A percentile compares a stretch with the other conserved stretches of the same genome.
These are phyloP conservation scores for Sceloporus tristichus DNA, from an alignment of 2,113 vertebrate genomes.

Conservation along the genomic window DNA sequence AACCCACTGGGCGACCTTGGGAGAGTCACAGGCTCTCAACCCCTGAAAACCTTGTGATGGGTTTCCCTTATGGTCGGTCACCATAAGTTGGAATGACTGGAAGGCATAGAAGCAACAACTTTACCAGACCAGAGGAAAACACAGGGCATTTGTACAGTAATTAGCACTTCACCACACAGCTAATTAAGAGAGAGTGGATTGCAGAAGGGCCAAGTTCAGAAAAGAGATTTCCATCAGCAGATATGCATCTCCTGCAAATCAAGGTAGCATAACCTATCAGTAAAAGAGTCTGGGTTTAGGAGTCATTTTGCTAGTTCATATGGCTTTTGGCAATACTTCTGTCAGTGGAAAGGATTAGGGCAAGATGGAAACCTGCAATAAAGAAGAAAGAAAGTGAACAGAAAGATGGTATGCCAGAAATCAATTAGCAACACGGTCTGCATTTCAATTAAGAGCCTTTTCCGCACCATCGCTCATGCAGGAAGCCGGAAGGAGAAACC, in stretches of 20 bases:
- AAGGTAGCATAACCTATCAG: neutral
- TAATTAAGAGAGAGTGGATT: neutral
- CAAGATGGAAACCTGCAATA: neutral
- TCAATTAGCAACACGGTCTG: neutral
- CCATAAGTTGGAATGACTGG: no score
- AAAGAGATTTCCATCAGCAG: constrained; percentile 12
- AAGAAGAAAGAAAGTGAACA: neutral
- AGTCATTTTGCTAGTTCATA: constrained; percentile 13
- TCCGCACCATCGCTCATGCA: neutral
- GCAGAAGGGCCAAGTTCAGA: neutral
- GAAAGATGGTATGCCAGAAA: neutral
- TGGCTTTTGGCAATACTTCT: constrained; percentile 14
- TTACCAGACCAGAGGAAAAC: neutral
- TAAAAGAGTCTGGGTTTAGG: neutral
- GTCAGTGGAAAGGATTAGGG: neutral
- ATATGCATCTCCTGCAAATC: neutral
- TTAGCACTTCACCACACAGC: neutral
- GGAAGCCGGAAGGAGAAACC: neutral
- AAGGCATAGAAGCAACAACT: no score
- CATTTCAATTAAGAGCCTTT: constrained; percentile 2
- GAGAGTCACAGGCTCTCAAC: no score
- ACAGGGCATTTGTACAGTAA: neutral
- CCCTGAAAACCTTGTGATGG: no score
- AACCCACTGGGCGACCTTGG: no score
- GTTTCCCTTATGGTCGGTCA: no score